These are phyloP conservation scores for Mythimna ferrago DNA, from an alignment of 2,888 invertebrate species.

Conservation along the genomic window DNA sequence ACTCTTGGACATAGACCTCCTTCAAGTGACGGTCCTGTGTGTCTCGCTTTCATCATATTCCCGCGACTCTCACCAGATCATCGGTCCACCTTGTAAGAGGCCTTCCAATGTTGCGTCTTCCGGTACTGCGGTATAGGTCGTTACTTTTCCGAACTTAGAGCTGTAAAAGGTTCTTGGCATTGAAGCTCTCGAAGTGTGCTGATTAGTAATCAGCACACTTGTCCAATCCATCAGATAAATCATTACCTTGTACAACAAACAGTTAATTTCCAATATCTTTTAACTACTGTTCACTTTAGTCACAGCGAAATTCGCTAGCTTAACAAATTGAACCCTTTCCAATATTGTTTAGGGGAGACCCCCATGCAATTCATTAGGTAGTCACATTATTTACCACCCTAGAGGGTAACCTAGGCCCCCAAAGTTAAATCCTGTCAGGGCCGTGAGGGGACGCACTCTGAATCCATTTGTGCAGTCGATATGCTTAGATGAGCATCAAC, in stretches of 20 bases:
- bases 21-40: too few species aligned
- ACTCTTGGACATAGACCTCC: too few species aligned
- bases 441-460: slow-evolving; percentile 73
- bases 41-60: too few species aligned
- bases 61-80: too few species aligned
- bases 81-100: too few species aligned
- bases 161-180: slow-evolving; percentile 28
- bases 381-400: slow-evolving; percentile 58
- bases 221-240: slow-evolving; percentile 34
- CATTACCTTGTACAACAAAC: slow-evolving; percentile 8
- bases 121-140: not conserved
- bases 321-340: slow-evolving; percentile 49
- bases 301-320: slow-evolving; percentile 40
- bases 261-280: slow-evolving; percentile 34
- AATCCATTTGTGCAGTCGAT: slow-evolving; percentile 62
- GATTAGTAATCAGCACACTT: slow-evolving; percentile 42
- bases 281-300: slow-evolving; percentile 15
- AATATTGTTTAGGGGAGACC: slow-evolving; percentile 24
- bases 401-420: slow-evolving; percentile 77
- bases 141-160: slow-evolving; percentile 28
- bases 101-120: too few species aligned
- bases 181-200: slow-evolving; percentile 23
- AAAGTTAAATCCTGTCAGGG: slow-evolving; percentile 70
- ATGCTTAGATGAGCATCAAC: slow-evolving; percentile 70
- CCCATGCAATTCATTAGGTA: slow-evolving; percentile 59